Evolutionary conservation across 2,888 invertebrate species (phyloP), one percentile per base, ranked within the genome.

Genomic region (Drosophila recens): DNA sequence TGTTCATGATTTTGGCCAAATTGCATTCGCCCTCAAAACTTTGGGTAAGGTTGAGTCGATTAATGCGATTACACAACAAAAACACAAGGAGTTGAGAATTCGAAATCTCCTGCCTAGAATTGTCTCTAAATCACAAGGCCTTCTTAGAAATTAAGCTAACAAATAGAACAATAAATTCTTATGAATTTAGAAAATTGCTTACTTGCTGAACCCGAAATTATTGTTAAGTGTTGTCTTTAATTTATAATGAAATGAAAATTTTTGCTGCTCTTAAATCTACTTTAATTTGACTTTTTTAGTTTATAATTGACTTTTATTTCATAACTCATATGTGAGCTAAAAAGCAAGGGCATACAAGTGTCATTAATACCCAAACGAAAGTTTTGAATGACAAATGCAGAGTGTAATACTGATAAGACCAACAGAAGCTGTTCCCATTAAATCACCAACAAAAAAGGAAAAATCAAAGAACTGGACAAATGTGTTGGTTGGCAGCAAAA

Each of bases 11-110:
- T 71, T 76, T 53, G 65, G 79, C 48, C 61, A 84, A 84, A 84
- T 84, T 89, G 90, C 86, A 85, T 79, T 89, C 64, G 53, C 27
- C 30, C 64, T 15, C 13, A 56, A 66, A 45, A 73, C 62, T 61
- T 63, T 36, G 13, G 65, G 53, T 65, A 66, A 52, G 62, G 65
- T 40, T 36, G 40, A 68, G 43, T 38, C 54, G 49, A 54, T 79
- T 76, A 89, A 89, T 89, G 85, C 72, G 74, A 84, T 83, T 83
- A 87, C 64, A 79, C 59, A 80, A 57, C 53, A 67, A 45, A 51
- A 51, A 49, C 64, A 59, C 70, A 45, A 20, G 23, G 33, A 56
- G n/a, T n/a, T 34, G 13, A 3, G 6, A 34, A 8, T n/a, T 23
- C 1, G 27, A 30, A 20, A 33, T 27, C 23, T n/a, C 13, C 11